Evolutionary conservation across 2,888 invertebrate genomes (phyloP).

Genomic region (Bombylius major): DNA sequence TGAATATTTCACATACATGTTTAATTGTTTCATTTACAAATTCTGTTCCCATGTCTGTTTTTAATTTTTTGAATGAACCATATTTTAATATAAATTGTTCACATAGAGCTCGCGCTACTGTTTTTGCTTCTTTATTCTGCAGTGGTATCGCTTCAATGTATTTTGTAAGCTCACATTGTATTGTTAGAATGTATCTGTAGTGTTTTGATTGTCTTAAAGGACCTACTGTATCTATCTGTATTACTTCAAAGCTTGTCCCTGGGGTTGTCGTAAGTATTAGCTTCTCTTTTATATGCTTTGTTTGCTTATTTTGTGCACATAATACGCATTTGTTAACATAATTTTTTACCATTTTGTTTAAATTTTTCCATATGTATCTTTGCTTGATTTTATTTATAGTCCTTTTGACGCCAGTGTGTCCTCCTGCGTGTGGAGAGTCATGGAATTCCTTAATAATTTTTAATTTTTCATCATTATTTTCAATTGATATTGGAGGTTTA

Average conservation of each 20-base stretch:
- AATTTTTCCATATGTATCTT: background rate
- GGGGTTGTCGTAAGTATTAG: background rate
- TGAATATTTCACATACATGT: constrained; percentile 5
- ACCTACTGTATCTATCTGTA: background rate
- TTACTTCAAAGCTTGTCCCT: background rate
- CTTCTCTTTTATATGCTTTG: background rate
- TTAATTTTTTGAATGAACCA: constrained; percentile 11
- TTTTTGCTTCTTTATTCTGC: constrained; percentile 17
- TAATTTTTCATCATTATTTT: background rate
- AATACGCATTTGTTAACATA: background rate
- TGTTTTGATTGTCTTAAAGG: background rate
- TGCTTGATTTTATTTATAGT: background rate
- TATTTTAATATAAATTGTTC: constrained; percentile 16
- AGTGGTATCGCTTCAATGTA: constrained; percentile 15
- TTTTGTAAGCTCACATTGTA: background rate
- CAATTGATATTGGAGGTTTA: background rate
- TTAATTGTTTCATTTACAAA: constrained; percentile 11
- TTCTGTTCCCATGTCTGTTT: constrained; percentile 13
- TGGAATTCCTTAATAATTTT: background rate
- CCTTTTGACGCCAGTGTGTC: background rate
- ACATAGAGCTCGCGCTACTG: constrained; percentile 16
- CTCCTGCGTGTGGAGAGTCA: background rate
- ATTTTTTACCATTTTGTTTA: background rate
- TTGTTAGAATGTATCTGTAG: background rate
- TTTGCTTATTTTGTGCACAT: background rate